A percentile compares a stretch with the other conserved stretches of the same genome.
Conservation (phyloP, 2,888 invertebrate genomes). For the Leptinotarsa juncta region DNA sequence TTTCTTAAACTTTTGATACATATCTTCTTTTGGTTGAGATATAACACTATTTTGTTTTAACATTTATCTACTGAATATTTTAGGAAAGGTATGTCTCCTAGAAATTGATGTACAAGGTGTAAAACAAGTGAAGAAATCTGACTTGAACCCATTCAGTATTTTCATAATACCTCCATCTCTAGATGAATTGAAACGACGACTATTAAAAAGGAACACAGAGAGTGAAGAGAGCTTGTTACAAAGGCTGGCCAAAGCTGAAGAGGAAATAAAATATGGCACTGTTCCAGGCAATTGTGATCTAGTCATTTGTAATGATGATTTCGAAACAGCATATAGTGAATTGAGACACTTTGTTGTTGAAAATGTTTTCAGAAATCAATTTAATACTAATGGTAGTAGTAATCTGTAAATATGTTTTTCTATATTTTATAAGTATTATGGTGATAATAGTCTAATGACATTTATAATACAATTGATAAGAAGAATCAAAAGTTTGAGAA, state of each 20-base stretch:
- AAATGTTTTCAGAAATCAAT: conserved; percentile 64
- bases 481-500: too few relatives aligned
- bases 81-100: conserved; percentile 79
- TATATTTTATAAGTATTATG: too few relatives aligned
- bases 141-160: conserved; percentile 85
- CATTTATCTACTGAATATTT: conserved; percentile 4
- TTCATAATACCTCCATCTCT: conserved; percentile 95
- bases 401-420: not conserved
- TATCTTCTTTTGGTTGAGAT: not conserved
- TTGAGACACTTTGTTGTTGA: conserved; percentile 76
- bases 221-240: conserved; percentile 85
- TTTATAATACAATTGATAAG: too few relatives aligned
- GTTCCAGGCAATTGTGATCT: conserved; percentile 84
- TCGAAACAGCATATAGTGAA: conserved; percentile 83
- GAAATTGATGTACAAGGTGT: conserved; percentile 98
- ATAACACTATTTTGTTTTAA: not conserved
- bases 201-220: conserved; percentile 88
- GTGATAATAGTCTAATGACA: too few relatives aligned
- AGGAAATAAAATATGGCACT: conserved; percentile 87
- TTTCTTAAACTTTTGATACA: not conserved
- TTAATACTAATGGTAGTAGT: not conserved
- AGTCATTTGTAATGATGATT: conserved; percentile 83
- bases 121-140: conserved; percentile 78
- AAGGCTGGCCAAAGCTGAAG: conserved; percentile 80
- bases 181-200: conserved; percentile 78